Base-by-base conservation (phyloP, 1,140 invertebrate species). In the Drosophila orena region DNA sequence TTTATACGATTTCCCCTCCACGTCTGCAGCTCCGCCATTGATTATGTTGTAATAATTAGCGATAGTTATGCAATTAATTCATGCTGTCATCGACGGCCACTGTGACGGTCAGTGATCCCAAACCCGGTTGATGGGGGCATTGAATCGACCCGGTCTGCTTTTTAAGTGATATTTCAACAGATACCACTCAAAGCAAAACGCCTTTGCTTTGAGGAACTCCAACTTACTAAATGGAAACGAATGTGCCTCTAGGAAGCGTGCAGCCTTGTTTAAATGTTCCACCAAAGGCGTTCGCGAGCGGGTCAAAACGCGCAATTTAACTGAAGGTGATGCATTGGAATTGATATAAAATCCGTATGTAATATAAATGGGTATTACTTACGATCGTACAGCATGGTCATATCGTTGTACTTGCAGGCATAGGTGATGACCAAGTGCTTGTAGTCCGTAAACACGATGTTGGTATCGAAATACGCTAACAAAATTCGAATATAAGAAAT, bases 181-280 rank as follows among this genome's bases (percentile, higher is more conserved):
- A 53, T 83, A 88, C 75, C 79, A 88, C 38, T 86, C 79, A 34
- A 86, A 86, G 40, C 83, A 86, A 34, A 62, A 86, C 1, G 70
- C 83, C 2, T 60, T 22, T 0, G 55, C 7, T 20, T 53, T 50
- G 0, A 83, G 34, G 44, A 50, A 76, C 0, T 30, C 14, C 0
- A 86, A 17, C 2, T 37, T 53, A 0, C 8, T 6, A 0, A 46
- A 4, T 11, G 81, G 73, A 20, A 85, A 85, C 0, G 10, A 0
- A 7, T 56, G 10, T 4, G 8, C 10, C 0, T 11, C 2, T 4
- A 84, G n/a, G 0, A 15, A 1, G 0, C 15, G 0, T 30, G 8
- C 0, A 0, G 42, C 64, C 1, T 2, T 37, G 0, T 17, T 15
- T 2, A 72, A 69, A 0, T 11, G 30, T 0, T 11, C 1, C 0